Evolutionary conservation across 2,797 vertebrate genomes (phyloP), one percentile per base, ranked within the genome.

Genomic region (Podarcis siculus): DNA sequence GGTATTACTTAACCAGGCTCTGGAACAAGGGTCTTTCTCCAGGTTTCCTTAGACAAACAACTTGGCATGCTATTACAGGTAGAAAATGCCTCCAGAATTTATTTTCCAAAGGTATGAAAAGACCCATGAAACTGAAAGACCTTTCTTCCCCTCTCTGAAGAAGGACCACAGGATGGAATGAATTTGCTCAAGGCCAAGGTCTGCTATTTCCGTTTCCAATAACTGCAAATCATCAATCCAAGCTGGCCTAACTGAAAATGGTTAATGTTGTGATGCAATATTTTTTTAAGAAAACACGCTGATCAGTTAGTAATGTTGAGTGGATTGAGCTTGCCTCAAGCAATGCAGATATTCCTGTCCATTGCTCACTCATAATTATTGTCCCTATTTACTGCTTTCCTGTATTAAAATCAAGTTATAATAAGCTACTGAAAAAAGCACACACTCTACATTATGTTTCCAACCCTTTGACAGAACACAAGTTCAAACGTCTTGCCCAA

Each of bases 41-140:
- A 80, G 10, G 71, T 79, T 81, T 2, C 39, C 4, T 80, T 89
- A 66, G 27, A 32, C 23, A 82, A 91, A 64, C 35, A 91, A 64
- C 35, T 42, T 23, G 39, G 35, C 78, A 2, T 84, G 83, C 39
- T 15, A 13, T 71, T 86, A 71, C 8, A 79, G 81, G 35, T 0
- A 79, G 32, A 73, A 76, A 21, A 71, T 61, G 67, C 69, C 2
- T n/a, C 61, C 15, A 42, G 30, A 90, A 77, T 55, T 5, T 21
- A 15, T 37, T 35, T 69, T 39, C 66, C 79, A n/a, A 89, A 77
- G 79, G 49, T 12, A 19, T 21, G 4, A 27, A 76, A 23, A 5
- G 39, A 13, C 71, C 17, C 5, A 30, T 7, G 45, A 23, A 58
- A 69, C 45, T 37, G 69, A 58, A 55, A 83, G 32, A 13, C 71